Evolutionary conservation across 2,113 vertebrate species (phyloP).

Genomic region (Dipodomys ordii): DNA sequence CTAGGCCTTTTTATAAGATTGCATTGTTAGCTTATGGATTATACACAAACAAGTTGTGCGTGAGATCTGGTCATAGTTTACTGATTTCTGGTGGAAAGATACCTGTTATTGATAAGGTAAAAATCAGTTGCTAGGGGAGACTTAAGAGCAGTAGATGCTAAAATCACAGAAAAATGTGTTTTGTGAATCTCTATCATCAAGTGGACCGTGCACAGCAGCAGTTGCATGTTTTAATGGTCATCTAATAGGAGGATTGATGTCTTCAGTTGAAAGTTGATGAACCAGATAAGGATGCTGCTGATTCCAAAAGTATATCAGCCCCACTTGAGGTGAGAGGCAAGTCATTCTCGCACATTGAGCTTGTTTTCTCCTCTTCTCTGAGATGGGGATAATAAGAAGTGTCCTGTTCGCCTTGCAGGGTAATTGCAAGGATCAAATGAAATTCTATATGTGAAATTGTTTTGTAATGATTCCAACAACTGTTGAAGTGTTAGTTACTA

Average conservation of each 20-base stretch:
- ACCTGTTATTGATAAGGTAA: background rate
- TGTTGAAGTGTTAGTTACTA: background rate
- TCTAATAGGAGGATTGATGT: background rate
- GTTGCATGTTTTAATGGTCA: background rate
- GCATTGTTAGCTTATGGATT: background rate
- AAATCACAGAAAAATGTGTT: background rate
- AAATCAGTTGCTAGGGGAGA: background rate
- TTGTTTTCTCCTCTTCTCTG: slow-evolving; percentile 20
- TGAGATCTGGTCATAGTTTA: background rate
- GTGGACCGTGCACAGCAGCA: too few relatives aligned
- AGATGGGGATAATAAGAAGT: background rate
- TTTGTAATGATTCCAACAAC: background rate
- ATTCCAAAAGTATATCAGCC: background rate
- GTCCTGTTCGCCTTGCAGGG: background rate
- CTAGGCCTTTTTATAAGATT: background rate
- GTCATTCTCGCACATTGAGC: background rate
- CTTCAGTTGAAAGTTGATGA: background rate
- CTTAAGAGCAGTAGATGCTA: background rate
- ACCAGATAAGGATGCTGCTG: background rate
- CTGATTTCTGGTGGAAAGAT: background rate
- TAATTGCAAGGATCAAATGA: slow-evolving; percentile 33
- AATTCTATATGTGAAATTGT: slow-evolving; percentile 4
- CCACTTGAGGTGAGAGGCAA: background rate
- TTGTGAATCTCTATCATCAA: background rate
- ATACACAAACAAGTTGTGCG: background rate